phyloP scores from a whole-genome alignment of 2,113 vertebrate species.

The Antigone vipio region DNA sequence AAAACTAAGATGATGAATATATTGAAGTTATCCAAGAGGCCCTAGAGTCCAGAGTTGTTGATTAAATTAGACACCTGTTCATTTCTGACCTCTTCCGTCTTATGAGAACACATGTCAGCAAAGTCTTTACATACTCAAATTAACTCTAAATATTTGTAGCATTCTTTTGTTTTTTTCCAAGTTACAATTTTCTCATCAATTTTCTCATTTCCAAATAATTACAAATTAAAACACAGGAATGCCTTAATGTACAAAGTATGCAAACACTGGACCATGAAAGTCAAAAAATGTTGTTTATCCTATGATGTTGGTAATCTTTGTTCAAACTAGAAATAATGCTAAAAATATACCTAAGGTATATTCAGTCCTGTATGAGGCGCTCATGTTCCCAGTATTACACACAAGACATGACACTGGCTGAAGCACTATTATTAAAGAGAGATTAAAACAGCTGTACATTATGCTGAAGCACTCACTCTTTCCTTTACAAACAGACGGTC shows the following conservation, averaged over 20 bases:
- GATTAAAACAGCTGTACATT: conserved; percentile 98
- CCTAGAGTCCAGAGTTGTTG: conserved; percentile 8
- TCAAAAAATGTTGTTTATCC: not conserved
- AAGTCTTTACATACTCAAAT: conserved; percentile 32
- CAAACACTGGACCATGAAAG: not conserved
- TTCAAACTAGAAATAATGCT: not conserved
- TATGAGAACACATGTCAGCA: conserved; percentile 22
- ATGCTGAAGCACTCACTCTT: conserved; percentile 89
- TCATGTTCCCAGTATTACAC: conserved; percentile 73
- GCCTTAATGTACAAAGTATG: not conserved
- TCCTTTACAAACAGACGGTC: conserved; percentile 88
- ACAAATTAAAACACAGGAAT: not conserved
- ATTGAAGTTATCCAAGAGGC: not conserved
- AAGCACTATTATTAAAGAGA: conserved; percentile 92
- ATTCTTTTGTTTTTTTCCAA: not conserved
- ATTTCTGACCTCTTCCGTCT: conserved; percentile 53
- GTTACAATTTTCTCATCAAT: not conserved
- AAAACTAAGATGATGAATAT: not conserved
- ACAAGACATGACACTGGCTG: conserved; percentile 81
- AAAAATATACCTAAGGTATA: conserved; percentile 28
- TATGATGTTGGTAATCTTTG: not conserved
- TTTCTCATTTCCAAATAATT: not conserved
- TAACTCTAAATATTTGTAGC: conserved; percentile 21
- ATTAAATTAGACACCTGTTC: conserved; percentile 48
- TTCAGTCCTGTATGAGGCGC: conserved; percentile 67